A percentile compares a stretch with the other conserved stretches of the same genome.
Conservation (phyloP, 2,113 vertebrate species). For the Acrocephalus kingi region DNA sequence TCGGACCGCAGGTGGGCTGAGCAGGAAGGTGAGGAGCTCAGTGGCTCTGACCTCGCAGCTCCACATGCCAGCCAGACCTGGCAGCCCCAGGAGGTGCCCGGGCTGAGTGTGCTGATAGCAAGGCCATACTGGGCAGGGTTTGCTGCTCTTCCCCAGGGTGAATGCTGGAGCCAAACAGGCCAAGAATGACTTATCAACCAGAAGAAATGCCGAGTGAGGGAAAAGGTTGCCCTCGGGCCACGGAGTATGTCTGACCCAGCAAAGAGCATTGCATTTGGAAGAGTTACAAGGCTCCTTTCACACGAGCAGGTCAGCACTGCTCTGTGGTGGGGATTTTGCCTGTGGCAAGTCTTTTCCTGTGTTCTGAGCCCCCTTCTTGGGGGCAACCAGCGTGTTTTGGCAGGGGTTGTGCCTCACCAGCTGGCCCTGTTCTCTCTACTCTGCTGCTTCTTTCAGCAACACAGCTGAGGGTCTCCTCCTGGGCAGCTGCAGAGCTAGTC, state of each 20-base stretch:
- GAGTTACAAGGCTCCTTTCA: not conserved
- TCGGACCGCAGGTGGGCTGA: rapidly evolving
- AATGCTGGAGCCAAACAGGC: not conserved
- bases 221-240: not conserved
- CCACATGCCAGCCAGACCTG: not conserved
- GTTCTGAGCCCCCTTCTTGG: not conserved
- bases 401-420: not conserved
- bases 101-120: rapidly evolving
- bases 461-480: conserved; percentile 16
- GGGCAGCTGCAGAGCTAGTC: conserved; percentile 35
- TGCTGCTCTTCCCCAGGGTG: not conserved
- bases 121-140: not conserved
- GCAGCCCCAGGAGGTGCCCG: not conserved
- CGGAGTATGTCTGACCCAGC: not conserved
- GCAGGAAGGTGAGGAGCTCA: not conserved
- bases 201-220: not conserved
- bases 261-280: not conserved
- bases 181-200: not conserved
- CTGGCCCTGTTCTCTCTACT: not conserved
- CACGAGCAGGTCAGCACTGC: not conserved
- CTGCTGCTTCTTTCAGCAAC: conserved; percentile 2
- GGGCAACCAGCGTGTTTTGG: not conserved
- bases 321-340: not conserved
- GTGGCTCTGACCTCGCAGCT: not conserved
- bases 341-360: not conserved